Percentiles rank a stretch among this genome's conserved stretches.
These are phyloP conservation scores for Cervus canadensis DNA, from an alignment of 2,113 vertebrate species.

Conservation along the genomic window DNA sequence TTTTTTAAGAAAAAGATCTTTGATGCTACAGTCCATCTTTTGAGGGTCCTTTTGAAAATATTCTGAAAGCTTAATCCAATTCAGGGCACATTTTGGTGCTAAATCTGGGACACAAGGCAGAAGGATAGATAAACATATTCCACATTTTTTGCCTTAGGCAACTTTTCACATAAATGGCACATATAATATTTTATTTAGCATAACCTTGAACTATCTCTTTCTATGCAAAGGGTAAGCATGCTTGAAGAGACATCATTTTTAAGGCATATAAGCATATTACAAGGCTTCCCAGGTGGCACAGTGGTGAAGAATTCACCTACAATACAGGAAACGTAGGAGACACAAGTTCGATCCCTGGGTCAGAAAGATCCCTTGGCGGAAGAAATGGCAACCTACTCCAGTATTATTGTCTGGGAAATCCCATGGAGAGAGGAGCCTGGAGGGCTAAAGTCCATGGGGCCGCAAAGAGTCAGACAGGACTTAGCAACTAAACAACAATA, in stretches of 20 bases:
- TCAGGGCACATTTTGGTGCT: background rate
- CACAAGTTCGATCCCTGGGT: background rate
- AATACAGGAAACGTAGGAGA: background rate
- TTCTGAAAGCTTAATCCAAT: background rate
- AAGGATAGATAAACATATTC: background rate
- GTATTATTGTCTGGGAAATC: background rate
- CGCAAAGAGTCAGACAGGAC: accelerated
- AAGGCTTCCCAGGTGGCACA: background rate
- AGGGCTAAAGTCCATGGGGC: background rate
- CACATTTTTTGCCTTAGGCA: background rate
- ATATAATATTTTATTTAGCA: slow-evolving; percentile 17
- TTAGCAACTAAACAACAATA: background rate
- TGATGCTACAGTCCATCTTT: background rate
- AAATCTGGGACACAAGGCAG: background rate
- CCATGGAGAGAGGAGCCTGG: background rate
- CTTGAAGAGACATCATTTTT: background rate
- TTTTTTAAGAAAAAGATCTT: background rate
- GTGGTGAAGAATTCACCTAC: background rate
- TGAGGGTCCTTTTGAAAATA: background rate
- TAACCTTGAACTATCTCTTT: slow-evolving; percentile 3
- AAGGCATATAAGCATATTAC: background rate
- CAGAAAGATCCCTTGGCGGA: background rate
- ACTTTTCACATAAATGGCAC: background rate
- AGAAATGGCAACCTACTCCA: background rate
- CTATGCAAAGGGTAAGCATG: background rate